These are phyloP conservation scores for Blastobasis adustella DNA, from an alignment of 2,888 invertebrate genomes.

Conservation along the genomic window DNA sequence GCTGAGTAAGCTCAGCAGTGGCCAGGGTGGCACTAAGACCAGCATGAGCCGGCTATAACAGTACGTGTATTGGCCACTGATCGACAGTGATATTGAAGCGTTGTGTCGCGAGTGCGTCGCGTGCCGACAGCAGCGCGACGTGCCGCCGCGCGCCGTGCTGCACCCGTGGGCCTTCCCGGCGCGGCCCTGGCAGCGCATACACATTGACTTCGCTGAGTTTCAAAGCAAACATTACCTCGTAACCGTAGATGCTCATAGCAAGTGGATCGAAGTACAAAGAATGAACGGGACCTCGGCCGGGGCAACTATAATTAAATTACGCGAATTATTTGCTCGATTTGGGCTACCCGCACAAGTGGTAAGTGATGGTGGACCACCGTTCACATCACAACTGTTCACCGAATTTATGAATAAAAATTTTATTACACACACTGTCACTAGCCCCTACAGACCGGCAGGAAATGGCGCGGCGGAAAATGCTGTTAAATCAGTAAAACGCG, in stretches of 20 bases:
- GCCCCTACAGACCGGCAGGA: too few species aligned
- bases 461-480: too few species aligned
- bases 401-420: too few species aligned
- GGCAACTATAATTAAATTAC: slow-evolving; percentile 2
- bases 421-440: too few species aligned
- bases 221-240: slow-evolving; percentile 16
- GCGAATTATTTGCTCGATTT: background rate
- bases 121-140: slow-evolving; percentile 8
- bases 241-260: slow-evolving; percentile 16
- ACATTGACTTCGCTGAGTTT: too few species aligned
- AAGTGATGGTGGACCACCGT: too few species aligned
- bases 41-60: too few species aligned
- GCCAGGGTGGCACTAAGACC: too few species aligned
- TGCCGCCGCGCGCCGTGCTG: slow-evolving; percentile 12
- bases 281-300: slow-evolving; percentile 8
- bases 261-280: slow-evolving; percentile 18
- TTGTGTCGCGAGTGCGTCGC: slow-evolving; percentile 4
- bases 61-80: slow-evolving; percentile 15
- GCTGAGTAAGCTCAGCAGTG: too few species aligned
- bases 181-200: too few species aligned
- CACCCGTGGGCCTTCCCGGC: slow-evolving; percentile 13
- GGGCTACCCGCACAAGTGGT: background rate
- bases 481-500: too few species aligned
- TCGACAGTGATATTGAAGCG: slow-evolving; percentile 9
- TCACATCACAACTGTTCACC: too few species aligned